phyloP scores from a whole-genome alignment of 2,113 vertebrate genomes.

The Meles meles region DNA sequence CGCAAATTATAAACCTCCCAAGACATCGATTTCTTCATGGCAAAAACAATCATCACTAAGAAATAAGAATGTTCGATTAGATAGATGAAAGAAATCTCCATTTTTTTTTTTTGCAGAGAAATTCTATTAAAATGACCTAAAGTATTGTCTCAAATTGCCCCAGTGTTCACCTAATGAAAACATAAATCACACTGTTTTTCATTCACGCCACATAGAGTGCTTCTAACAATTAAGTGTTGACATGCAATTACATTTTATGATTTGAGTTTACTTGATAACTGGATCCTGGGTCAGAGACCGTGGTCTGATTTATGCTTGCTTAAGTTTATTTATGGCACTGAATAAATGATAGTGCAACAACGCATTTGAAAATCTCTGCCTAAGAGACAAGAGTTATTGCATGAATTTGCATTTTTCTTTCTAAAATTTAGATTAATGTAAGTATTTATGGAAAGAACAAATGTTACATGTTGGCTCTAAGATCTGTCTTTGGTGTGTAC shows the following conservation, averaged over 20 bases:
- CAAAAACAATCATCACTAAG: background rate
- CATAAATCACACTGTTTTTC: background rate
- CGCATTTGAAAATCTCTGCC: conserved; percentile 60
- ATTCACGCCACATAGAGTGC: background rate
- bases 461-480: conserved; percentile 24
- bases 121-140: background rate
- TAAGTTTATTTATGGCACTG: conserved; percentile 12
- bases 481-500: background rate
- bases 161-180: conserved; percentile 11
- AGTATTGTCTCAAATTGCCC: background rate
- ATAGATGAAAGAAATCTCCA: background rate
- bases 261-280: background rate
- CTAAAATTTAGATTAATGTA: conserved; percentile 58
- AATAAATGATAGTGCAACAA: conserved; percentile 34
- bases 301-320: background rate
- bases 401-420: conserved; percentile 70
- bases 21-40: background rate
- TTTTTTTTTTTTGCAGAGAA: background rate
- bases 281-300: background rate
- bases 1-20: background rate
- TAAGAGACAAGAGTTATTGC: conserved; percentile 38
- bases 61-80: background rate
- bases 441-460: conserved; percentile 68
- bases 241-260: background rate
- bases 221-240: background rate